Base-by-base conservation (phyloP, 2,888 invertebrate genomes). In the Calameuta filiformis region DNA sequence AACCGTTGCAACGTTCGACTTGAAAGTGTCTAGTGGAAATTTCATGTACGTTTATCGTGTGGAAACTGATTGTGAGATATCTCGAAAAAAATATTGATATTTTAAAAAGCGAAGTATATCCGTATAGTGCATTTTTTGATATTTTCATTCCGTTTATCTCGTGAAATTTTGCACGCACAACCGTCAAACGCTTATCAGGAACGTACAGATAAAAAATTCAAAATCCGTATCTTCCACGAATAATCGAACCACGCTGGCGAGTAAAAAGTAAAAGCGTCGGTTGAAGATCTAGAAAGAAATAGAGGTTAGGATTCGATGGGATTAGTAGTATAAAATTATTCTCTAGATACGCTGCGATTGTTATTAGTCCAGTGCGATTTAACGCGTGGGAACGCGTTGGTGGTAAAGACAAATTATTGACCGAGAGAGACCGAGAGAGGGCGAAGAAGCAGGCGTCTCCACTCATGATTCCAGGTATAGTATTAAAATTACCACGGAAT, bases 401-500 rank as follows among this genome's bases (percentile, higher is more conserved):
- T 56, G 56, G 56, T 56, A 56, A 56, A 56, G 56, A 56, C 23
- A 56, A 56, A 56, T 56, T 56, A 56, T 56, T 23, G 56, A 23
- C 56, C 23, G 56, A 56, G 23, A 56, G 23, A 56, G 56, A 23
- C 56, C 23, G 56, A 56, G 23, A 56, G 23, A 56, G 56, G 56
- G 56, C 23, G 56, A 74, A 73, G 35, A 74, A 34, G n/a, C 37
- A 30, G 74, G 74, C 73, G 33, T 31, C 77, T 75, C 69, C 76
- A 76, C 79, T 82, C 79, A 84, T 87, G 87, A 89, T 89, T 88
- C 88, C 85, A 85, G 87, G 88, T 89, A 89, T 91, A 90, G 90
- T 90, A 87, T 88, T 88, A 88, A 90, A 87, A 90, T 90, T 90
- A 87, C 87, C 82, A 82, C 83, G 85, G 87, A 88, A 88, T 87